Evolutionary conservation across 2,888 invertebrate genomes (phyloP).

Genomic region (Athalia cordata): DNA sequence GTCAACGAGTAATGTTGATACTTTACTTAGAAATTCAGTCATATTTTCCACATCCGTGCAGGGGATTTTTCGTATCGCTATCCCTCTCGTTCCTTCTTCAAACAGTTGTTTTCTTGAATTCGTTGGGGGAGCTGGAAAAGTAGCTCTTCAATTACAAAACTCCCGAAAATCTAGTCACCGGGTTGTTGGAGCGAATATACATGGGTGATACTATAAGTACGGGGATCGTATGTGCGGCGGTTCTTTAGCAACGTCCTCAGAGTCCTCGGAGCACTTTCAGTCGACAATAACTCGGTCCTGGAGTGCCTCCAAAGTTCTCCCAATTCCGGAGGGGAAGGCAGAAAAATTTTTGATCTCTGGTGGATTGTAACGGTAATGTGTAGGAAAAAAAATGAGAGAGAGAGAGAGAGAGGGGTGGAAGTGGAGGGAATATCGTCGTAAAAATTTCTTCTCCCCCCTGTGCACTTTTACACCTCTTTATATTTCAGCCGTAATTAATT

Average conservation of each 20-base stretch:
- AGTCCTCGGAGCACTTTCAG: constrained; percentile 33
- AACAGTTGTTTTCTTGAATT: constrained; percentile 29
- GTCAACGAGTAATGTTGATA: not conserved
- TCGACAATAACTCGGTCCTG: constrained; percentile 8
- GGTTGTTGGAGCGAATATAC: not conserved
- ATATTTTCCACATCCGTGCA: not conserved
- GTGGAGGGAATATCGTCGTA: not conserved
- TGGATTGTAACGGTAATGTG: too few species aligned
- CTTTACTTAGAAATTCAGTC: not conserved
- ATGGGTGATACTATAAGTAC: not conserved
- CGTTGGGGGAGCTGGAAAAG: not conserved
- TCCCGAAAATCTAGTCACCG: not conserved
- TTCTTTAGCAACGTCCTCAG: not conserved
- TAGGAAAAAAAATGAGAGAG: not conserved
- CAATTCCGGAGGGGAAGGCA: not conserved
- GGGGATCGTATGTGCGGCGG: constrained; percentile 2
- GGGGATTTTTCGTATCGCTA: not conserved
- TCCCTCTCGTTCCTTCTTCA: constrained; percentile 5
- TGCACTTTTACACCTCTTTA: not conserved
- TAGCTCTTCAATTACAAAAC: constrained; percentile 34
- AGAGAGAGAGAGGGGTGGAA: not conserved
- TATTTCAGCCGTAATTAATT: constrained; percentile 3
- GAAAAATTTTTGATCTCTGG: constrained; percentile 14
- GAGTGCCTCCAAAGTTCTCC: constrained; percentile 1
- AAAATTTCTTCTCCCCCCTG: not conserved